A percentile compares a stretch with the other conserved stretches of the same genome.
Evolutionary conservation across 2,888 invertebrate species (phyloP).

Genomic region (Hypomecis atomaria): DNA sequence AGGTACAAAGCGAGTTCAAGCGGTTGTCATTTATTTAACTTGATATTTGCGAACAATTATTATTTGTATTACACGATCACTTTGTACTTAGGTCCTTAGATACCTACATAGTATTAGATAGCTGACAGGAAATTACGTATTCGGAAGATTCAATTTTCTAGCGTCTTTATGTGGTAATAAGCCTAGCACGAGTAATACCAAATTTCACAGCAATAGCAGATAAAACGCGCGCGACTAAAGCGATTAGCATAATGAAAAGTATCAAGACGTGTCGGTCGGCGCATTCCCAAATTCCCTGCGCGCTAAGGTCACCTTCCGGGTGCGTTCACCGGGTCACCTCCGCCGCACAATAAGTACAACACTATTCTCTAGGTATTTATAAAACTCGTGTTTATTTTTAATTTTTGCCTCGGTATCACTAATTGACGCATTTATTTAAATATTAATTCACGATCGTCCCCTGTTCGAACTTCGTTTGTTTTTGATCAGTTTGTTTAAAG

Average conservation of each 20-base stretch:
- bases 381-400: constrained; percentile 35
- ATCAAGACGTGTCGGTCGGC: constrained; percentile 49
- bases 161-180: not conserved
- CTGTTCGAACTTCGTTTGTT: constrained; percentile 30
- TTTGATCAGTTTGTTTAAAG: constrained; percentile 26
- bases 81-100: not conserved
- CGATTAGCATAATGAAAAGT: constrained; percentile 32
- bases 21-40: constrained; percentile 10
- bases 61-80: not conserved
- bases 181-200: not conserved
- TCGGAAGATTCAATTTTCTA: not conserved
- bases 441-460: constrained; percentile 33
- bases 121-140: not conserved
- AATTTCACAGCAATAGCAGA: constrained; percentile 11
- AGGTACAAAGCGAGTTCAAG: constrained; percentile 19
- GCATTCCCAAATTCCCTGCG: constrained; percentile 61
- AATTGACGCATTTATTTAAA: constrained; percentile 31
- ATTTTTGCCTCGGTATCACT: constrained; percentile 34
- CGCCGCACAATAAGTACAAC: constrained; percentile 40
- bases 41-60: constrained; percentile 12
- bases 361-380: constrained; percentile 43
- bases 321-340: constrained; percentile 67
- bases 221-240: constrained; percentile 7
- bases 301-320: constrained; percentile 78
- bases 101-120: too few species aligned